Base-by-base conservation (phyloP, 2,113 vertebrate genomes). In the Epinephelus lanceolatus region DNA sequence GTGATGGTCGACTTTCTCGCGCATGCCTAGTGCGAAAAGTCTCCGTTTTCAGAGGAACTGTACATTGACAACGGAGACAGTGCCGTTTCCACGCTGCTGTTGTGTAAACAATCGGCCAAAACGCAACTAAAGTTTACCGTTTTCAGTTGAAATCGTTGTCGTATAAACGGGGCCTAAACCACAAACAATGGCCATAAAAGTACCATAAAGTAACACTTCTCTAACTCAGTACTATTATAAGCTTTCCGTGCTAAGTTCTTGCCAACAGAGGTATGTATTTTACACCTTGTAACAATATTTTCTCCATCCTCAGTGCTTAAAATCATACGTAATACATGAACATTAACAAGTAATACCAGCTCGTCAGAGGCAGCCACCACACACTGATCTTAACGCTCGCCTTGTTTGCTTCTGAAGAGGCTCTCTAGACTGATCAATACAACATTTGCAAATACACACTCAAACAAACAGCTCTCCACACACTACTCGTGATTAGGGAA, bases 391-490 rank as follows among this genome's bases (percentile, higher is more conserved):
- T 0, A 25, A 45, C 17, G 63, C 3, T 66, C 37, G 18, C 23
- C 47, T 52, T 51, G 25, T 68, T 59, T 59, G 76, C 11, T 23
- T 81, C 45, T 62, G 21, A 76, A 30, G 17, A 18, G 42, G 68
- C 49, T 83, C 83, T 66, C n/a, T 18, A 81, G 65, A 71, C 78
- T 42, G 55, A 91, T 90, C 86, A 89, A 90, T 90, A 81, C 68
- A 79, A 69, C 56, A 79, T 70, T 49, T 47, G 18, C 62, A 18
- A 76, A 66, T 23, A 71, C 79, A 76, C 79, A 74, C 30, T 25
- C n/a, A 84, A 57, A 47, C 55, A 61, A 81, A 69, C 56, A 75
- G 68, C 62, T 49, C 40, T 33, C 47, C 57, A 65, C 65, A 78
- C 60, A 82, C 57, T 75, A 33, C 55, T 78, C 76, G 59, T 61